Evolutionary conservation across 2,888 invertebrate species (phyloP).

Genomic region (Lordiphosa andalusiaca): DNA sequence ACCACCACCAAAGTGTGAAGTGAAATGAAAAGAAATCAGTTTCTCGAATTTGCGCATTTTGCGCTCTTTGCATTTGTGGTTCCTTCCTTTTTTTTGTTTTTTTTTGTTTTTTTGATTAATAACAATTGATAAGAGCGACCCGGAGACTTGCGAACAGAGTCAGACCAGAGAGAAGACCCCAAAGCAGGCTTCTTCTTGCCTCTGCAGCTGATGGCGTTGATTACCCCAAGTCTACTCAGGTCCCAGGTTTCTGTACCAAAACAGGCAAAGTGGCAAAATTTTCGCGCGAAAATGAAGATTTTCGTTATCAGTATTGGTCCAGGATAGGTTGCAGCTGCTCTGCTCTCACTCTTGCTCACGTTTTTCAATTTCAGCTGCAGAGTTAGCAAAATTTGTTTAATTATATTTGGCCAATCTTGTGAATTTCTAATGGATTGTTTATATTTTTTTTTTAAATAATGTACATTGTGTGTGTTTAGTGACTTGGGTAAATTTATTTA

Average conservation of each 20-base stretch:
- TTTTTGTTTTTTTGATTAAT: constrained; percentile 73
- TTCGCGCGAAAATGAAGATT: constrained; percentile 74
- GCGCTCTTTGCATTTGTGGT: constrained; percentile 45
- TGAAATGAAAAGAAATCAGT: constrained; percentile 64
- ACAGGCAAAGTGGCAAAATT: constrained; percentile 64
- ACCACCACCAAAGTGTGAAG: constrained; percentile 37
- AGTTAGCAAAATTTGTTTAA: constrained; percentile 33
- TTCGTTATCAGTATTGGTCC: constrained; percentile 54
- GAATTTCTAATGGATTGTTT: constrained; percentile 7
- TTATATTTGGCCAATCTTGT: constrained; percentile 19
- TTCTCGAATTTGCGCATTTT: constrained; percentile 57
- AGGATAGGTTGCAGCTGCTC: constrained; percentile 29
- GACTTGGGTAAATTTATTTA: too few relatives aligned
- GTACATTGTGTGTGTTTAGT: too few relatives aligned
- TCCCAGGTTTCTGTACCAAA: constrained; percentile 16
- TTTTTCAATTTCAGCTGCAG: constrained; percentile 61
- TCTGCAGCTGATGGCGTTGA: constrained; percentile 65
- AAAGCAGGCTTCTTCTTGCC: constrained; percentile 17
- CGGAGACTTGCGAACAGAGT: constrained; percentile 8
- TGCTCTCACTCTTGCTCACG: constrained; percentile 39
- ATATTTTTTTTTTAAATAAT: not conserved
- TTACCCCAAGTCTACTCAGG: constrained; percentile 31
- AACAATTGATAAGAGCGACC: constrained; percentile 66
- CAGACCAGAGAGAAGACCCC: constrained; percentile 12
- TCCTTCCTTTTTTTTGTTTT: constrained; percentile 48